Percentiles rank a stretch among this genome's conserved stretches.
These are phyloP conservation scores for Choristoneura fumiferana DNA, from an alignment of 1,140 invertebrate species.

Conservation along the genomic window DNA sequence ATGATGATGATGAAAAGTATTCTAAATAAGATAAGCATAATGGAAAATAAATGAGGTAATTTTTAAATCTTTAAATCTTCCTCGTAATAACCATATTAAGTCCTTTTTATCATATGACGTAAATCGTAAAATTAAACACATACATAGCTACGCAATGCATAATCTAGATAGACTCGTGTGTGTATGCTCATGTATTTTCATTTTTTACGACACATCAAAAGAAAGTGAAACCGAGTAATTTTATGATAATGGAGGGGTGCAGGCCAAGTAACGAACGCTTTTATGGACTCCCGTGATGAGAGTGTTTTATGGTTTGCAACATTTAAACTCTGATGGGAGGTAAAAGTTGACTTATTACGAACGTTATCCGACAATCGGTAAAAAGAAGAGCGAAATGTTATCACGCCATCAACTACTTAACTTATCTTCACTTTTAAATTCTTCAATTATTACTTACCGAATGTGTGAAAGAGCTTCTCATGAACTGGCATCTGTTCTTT, in stretches of 20 bases:
- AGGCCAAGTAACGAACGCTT: conserved; percentile 59
- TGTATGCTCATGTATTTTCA: conserved; percentile 56
- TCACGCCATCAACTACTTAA: too few relatives aligned
- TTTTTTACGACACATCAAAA: conserved; percentile 73
- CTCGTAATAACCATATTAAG: too few relatives aligned
- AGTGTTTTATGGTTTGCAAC: conserved; percentile 61
- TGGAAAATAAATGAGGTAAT: too few relatives aligned
- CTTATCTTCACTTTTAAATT: too few relatives aligned
- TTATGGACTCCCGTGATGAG: conserved; percentile 62
- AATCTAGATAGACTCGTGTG: conserved; percentile 20
- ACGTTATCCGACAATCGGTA: neutral
- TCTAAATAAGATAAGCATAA: too few relatives aligned
- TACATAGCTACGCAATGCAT: conserved; percentile 8
- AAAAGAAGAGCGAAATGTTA: too few relatives aligned
- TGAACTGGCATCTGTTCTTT: too few relatives aligned
- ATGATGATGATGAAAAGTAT: too few relatives aligned
- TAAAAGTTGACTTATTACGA: conserved; percentile 21
- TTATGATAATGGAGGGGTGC: conserved; percentile 69
- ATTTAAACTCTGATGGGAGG: conserved; percentile 53
- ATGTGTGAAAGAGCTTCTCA: too few relatives aligned
- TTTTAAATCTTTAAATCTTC: too few relatives aligned
- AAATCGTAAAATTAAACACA: conserved; percentile 9
- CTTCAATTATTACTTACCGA: too few relatives aligned
- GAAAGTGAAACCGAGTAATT: conserved; percentile 69
- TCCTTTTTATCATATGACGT: too few relatives aligned